Base-by-base conservation (phyloP, 2,797 vertebrate species). In the Acipenser ruthenus region DNA sequence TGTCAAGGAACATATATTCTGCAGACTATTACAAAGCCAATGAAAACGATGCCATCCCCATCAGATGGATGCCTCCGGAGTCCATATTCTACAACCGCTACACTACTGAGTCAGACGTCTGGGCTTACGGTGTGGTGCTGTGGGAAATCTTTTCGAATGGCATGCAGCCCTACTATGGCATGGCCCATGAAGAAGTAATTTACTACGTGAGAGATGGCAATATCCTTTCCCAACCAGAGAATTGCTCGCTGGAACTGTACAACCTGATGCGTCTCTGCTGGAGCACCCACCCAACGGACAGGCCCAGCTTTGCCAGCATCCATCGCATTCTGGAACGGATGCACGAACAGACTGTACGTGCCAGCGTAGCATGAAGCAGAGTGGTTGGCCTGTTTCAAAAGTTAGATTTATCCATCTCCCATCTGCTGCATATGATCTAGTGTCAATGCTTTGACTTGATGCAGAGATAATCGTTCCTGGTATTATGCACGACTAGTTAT, bases 41-140 rank as follows among this genome's bases (percentile, higher is more conserved):
- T 0, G 97, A 99, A 73, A 99, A 99, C 0, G 97, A 99, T 0
- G 96, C 97, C 61, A 98, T 98, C 72, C 97, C 97, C 1, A 97
- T 99, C 68, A 94, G 96, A 47, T 99, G 97, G 96, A 99, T 99
- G 96, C 97, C 97, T 0, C 97, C 97, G 0, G 97, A 99, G 77
- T 99, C 97, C 3, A 99, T 99, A 70, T 99, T 99, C 87, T 99
- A 96, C 71, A 99, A 99, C 73, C 97, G 96, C 62, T 99, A 99
- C 75, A 99, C 97, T 65, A 95, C 90, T 0, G 97, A 99, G 72
- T 99, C 97, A 0, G 97, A 99, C 0, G 93, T 99, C 67, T 99
- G 95, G 97, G 97, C 97, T 37, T 99, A 97, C 0, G 97, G 97
- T 0, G 97, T 99, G 81, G 93, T 98, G 68, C 78, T 99, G 6